These are phyloP conservation scores for Anastrepha ludens DNA, from an alignment of 1,140 invertebrate species.

Conservation along the genomic window DNA sequence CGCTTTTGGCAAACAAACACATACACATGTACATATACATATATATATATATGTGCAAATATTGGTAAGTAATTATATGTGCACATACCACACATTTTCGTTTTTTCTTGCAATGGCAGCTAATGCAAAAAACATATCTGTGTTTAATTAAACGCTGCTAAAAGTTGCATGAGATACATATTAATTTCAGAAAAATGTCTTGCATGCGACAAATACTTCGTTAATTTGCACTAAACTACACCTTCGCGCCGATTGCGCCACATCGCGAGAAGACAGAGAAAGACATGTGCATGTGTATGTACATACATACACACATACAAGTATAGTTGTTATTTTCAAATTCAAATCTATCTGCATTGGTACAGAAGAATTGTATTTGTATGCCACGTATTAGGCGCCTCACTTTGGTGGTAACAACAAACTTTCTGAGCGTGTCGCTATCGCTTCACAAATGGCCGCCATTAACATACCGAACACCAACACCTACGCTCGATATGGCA, in stretches of 20 bases:
- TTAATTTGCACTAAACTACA: neutral
- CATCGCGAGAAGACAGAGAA: neutral
- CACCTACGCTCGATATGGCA: conserved; percentile 21
- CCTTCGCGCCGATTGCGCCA: neutral
- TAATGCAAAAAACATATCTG: neutral
- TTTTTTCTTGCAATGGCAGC: neutral
- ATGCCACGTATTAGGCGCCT: neutral
- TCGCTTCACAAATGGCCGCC: neutral
- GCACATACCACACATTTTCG: neutral
- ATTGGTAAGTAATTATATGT: neutral
- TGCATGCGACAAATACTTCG: conserved; percentile 8
- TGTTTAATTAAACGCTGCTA: conserved; percentile 7
- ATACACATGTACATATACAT: neutral
- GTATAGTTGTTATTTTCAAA: neutral
- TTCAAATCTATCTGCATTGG: too few relatives aligned
- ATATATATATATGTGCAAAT: neutral
- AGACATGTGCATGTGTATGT: neutral
- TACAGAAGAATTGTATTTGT: neutral
- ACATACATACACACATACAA: neutral
- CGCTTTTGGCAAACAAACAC: conserved; percentile 12
- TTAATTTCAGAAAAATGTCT: conserved; percentile 2
- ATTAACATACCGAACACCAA: conserved; percentile 1
- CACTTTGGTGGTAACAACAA: neutral
- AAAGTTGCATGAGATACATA: neutral
- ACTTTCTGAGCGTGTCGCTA: conserved; percentile 22